These are phyloP conservation scores for Ispidina picta DNA, from an alignment of 2,797 vertebrate species.

Conservation along the genomic window DNA sequence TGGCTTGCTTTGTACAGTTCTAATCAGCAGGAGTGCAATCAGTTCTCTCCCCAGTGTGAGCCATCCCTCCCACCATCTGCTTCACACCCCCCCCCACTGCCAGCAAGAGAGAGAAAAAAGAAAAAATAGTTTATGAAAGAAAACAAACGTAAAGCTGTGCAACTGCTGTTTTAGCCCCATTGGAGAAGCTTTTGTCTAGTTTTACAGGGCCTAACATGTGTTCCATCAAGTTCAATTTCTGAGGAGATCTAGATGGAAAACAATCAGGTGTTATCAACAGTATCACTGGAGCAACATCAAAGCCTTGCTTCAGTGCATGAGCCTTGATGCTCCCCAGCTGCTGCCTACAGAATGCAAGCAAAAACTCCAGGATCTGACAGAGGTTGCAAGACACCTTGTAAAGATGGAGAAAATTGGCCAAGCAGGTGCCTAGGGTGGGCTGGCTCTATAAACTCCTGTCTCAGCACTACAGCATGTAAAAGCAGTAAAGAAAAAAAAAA, in stretches of 20 bases:
- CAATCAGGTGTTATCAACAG: slow-evolving; percentile 54
- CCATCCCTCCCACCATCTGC: slow-evolving; percentile 7
- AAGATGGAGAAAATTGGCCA: slow-evolving; percentile 35
- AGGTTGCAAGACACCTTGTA: slow-evolving; percentile 33
- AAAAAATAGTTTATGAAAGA: slow-evolving; percentile 36
- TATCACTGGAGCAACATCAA: slow-evolving; percentile 50
- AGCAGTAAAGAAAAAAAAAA: background rate
- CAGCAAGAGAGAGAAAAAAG: background rate
- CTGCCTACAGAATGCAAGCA: background rate
- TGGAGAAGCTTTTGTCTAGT: slow-evolving; percentile 33
- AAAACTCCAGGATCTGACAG: slow-evolving; percentile 16
- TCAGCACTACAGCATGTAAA: background rate
- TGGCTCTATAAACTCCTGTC: slow-evolving; percentile 18
- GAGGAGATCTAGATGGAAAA: slow-evolving; percentile 49
- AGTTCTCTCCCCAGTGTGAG: background rate
- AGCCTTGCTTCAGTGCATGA: background rate
- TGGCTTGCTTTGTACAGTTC: background rate
- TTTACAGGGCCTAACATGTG: slow-evolving; percentile 62
- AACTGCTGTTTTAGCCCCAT: background rate
- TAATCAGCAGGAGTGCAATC: background rate
- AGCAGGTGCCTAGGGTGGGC: background rate
- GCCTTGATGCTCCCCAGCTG: slow-evolving; percentile 43
- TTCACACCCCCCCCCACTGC: background rate
- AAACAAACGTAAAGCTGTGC: slow-evolving; percentile 41
- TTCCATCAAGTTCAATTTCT: slow-evolving; percentile 61